Base-by-base conservation (phyloP, 2,797 vertebrate genomes). In the Huso huso region DNA sequence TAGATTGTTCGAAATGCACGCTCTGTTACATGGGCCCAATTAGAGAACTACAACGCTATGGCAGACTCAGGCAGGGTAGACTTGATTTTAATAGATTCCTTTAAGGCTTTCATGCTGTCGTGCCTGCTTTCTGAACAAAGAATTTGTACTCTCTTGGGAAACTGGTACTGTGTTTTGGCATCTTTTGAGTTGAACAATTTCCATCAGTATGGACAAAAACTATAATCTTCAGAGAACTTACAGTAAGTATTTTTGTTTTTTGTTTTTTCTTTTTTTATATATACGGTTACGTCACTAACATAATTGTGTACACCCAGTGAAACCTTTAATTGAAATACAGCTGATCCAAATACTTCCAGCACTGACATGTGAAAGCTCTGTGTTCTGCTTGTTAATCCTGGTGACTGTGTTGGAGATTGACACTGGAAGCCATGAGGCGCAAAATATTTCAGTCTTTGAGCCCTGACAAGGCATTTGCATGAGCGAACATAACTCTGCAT, bases 31-130 rank as follows among this genome's bases (percentile, higher is more conserved):
- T n/a, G 12, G 55, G 10, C 55, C 15, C 15, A 58, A 58, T 58
- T 11, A 58, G 48, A 12, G 11, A 50, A 57, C 4, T 1, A 59
- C n/a, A 4, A n/a, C 8, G 48, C 8, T 37, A 8, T 49, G 9
- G 37, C 11, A 50, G 64, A 37, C 37, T 37, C 55, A 69, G 6
- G 61, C 18, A 10, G 49, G 12, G 59, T 66, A 53, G 64, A 57
- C 68, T 62, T 64, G 55, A 18, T 51, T 59, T 67, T 49, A 57
- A 50, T 66, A 49, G 15, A 58, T 59, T 63, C 69, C 49, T 8
- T 55, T 37, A 37, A 37, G 37, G 37, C 37, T 58, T 59, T 63
- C 65, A 59, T 48, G 49, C 61, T 53, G 51, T 15, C 48, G 49
- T 37, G 15, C 13, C 15, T 49, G 48, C n/a, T 23, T 58, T 18